Evolutionary conservation across 2,113 vertebrate species (phyloP).

Genomic region (Chascanopsetta lugubris): DNA sequence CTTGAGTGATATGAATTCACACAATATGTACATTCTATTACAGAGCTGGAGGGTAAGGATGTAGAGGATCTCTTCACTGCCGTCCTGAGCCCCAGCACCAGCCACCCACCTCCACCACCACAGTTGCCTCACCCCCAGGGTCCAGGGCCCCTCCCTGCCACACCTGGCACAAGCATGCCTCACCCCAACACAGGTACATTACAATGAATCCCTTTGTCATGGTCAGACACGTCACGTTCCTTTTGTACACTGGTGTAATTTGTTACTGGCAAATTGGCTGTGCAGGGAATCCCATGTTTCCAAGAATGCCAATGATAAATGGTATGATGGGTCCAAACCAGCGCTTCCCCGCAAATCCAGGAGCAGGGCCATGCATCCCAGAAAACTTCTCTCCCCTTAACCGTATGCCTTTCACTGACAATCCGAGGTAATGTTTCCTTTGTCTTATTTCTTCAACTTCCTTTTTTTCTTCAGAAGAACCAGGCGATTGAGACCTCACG

Average conservation of each 20-base stretch:
- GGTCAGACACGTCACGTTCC: neutral
- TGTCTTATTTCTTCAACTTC: neutral
- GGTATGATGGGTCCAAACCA: slow-evolving; percentile 89
- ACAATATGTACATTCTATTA: slow-evolving; percentile 9
- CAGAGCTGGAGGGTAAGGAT: slow-evolving; percentile 96
- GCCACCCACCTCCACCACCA: slow-evolving; percentile 82
- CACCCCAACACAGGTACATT: slow-evolving; percentile 84
- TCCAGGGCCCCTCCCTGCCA: slow-evolving; percentile 70
- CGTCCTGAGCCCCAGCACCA: slow-evolving; percentile 89
- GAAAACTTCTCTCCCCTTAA: slow-evolving; percentile 86
- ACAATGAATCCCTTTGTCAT: neutral
- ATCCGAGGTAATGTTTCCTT: slow-evolving; percentile 73
- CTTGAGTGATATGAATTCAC: neutral
- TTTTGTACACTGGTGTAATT: neutral
- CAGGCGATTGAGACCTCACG: neutral
- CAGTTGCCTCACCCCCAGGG: slow-evolving; percentile 85
- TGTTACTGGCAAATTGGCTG: slow-evolving; percentile 11
- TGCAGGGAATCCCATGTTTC: slow-evolving; percentile 87
- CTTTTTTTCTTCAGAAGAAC: neutral
- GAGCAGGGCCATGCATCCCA: slow-evolving; percentile 81
- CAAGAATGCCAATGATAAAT: slow-evolving; percentile 92
- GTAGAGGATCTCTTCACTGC: slow-evolving; percentile 97
- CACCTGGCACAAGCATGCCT: slow-evolving; percentile 79
- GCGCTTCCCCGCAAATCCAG: slow-evolving; percentile 86
- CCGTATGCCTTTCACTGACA: slow-evolving; percentile 87